Evolutionary conservation across 1,140 invertebrate genomes (phyloP).

Genomic region (Camponotus pennsylvanicus): DNA sequence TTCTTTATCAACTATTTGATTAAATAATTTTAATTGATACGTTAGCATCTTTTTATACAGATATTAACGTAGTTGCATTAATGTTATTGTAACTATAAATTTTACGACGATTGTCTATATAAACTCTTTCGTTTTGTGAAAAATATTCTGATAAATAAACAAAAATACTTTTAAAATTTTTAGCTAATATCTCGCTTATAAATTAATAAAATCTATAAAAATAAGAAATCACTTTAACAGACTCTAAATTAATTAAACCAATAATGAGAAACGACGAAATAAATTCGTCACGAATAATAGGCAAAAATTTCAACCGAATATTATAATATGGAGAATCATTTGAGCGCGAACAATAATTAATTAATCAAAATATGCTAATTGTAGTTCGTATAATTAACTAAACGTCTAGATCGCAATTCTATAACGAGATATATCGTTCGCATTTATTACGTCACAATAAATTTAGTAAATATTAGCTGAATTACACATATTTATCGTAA

Average conservation of each 20-base stretch:
- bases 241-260: too few relatives aligned
- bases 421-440: background rate
- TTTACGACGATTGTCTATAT: background rate
- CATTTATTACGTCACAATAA: background rate
- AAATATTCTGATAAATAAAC: background rate
- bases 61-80: background rate
- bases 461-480: background rate
- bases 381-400: background rate
- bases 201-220: background rate
- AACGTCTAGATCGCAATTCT: background rate
- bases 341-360: background rate
- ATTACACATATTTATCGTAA: background rate
- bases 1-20: constrained; percentile 22
- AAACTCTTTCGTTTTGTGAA: constrained; percentile 4
- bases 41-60: background rate
- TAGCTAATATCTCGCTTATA: constrained; percentile 4
- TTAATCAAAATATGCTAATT: background rate
- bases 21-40: constrained; percentile 6
- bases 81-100: background rate
- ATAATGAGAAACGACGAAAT: constrained; percentile 28
- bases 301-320: background rate
- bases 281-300: constrained; percentile 10
- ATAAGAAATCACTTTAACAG: background rate
- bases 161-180: background rate
- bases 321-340: constrained; percentile 5